Evolutionary conservation across 2,797 vertebrate species (phyloP).

Genomic region (Clarias fuscus): DNA sequence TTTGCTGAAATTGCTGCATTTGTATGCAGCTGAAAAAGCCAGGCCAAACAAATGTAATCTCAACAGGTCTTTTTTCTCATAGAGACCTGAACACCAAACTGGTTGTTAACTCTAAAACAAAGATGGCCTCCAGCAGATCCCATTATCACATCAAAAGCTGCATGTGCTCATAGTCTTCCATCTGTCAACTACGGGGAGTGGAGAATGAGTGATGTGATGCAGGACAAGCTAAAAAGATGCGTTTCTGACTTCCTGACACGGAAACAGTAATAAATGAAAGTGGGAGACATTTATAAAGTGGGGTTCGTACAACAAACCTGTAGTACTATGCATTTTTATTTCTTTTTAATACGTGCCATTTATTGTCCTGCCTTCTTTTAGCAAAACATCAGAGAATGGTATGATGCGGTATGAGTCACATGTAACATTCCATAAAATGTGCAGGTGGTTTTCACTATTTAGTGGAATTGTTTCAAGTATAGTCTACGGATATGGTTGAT

Average conservation of each 20-base stretch:
- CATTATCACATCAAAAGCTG: constrained; percentile 74
- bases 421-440: neutral
- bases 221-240: constrained; percentile 68
- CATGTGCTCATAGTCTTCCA: constrained; percentile 60
- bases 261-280: constrained; percentile 46
- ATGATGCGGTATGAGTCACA: no score
- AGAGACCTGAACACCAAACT: neutral
- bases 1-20: constrained; percentile 22
- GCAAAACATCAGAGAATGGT: neutral
- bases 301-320: constrained; percentile 6
- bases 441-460: neutral
- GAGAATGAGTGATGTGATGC: constrained; percentile 54
- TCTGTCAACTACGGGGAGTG: constrained; percentile 17
- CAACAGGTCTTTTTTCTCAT: constrained; percentile 24
- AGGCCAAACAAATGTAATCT: constrained; percentile 22
- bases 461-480: neutral
- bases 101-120: constrained; percentile 63
- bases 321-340: neutral
- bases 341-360: neutral
- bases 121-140: constrained; percentile 66
- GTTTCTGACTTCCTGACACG: constrained; percentile 58
- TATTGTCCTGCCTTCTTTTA: constrained; percentile 7
- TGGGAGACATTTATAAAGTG: constrained; percentile 22
- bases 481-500: neutral
- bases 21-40: constrained; percentile 9